Conservation (phyloP, 2,113 vertebrate genomes). For the Gallinago paraguaiae region DNA sequence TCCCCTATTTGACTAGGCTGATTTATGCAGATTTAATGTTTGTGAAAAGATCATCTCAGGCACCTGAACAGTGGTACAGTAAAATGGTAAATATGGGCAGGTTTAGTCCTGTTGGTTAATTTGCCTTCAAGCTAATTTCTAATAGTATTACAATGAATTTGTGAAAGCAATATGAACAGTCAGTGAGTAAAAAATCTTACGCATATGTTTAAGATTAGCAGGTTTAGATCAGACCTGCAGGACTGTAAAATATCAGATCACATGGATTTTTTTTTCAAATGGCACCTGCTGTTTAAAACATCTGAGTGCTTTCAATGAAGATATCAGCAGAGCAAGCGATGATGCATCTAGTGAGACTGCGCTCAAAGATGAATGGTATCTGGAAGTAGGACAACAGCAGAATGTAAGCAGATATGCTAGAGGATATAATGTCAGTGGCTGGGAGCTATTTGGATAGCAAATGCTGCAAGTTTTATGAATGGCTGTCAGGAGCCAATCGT, state of each 20-base stretch:
- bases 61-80: neutral
- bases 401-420: slow-evolving; percentile 62
- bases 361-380: slow-evolving; percentile 28
- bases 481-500: slow-evolving; percentile 36
- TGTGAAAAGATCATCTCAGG: neutral
- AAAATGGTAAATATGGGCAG: neutral
- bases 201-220: neutral
- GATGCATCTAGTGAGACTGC: neutral
- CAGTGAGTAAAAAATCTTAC: neutral
- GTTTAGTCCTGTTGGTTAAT: neutral
- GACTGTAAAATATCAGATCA: neutral
- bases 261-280: neutral
- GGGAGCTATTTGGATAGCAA: slow-evolving; percentile 49
- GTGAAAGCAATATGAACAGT: neutral
- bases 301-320: neutral
- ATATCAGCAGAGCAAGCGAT: neutral
- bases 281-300: neutral
- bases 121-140: neutral
- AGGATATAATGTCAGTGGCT: slow-evolving; percentile 50
- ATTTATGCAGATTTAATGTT: neutral
- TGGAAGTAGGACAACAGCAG: slow-evolving; percentile 59
- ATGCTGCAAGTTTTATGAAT: slow-evolving; percentile 66
- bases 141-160: neutral
- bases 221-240: neutral
- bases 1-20: neutral